Evolutionary conservation across 1,140 invertebrate species (phyloP), one percentile per base, ranked within the genome.

Genomic region (Lepidurus couesii): DNA sequence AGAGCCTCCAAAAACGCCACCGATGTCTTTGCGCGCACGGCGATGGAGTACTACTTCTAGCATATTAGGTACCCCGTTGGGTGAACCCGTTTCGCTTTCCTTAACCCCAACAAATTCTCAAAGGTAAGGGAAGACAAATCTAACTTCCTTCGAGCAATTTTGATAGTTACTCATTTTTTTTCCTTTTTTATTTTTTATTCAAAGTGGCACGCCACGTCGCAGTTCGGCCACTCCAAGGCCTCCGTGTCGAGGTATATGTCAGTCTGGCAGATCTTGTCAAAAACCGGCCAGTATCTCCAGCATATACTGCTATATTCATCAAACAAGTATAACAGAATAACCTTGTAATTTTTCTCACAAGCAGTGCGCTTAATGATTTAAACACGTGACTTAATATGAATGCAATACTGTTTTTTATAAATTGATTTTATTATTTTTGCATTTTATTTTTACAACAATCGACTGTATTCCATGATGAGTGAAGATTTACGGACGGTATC

Each of bases 401-500:
- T 16, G 53, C 53, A 65, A 65, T 16, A 65, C 53, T 16, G 24
- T 34, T 34, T 34, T 34, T 34, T 34, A 34, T 34, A 3, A 3
- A 34, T 34, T 34, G 2, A 34, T 34, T 34, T 34, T 34, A 34
- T 34, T 34, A 34, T 34, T 2, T 34, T 34, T 34, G 73, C 13
- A 42, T 11, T 45, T 76, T 79, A 77, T 84, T 81, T 92, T 43
- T 91, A 90, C 83, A 93, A 86, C 77, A 94, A 86, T 84, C 92
- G 87, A 81, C 91, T 91, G 83, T 95, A 95, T 83, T 95, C 93
- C 76, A 92, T 89, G 82, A 93, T 92, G 80, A 94, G 89, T 53
- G 91, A 90, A 81, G 92, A 94, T 82, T 95, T 95, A 81, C 91
- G 92, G 8, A 94, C 91, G 16, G 89, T 89, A 78, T 95, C 93